phyloP scores from a whole-genome alignment of 2,888 invertebrate species.

The Polymixis lichenea region DNA sequence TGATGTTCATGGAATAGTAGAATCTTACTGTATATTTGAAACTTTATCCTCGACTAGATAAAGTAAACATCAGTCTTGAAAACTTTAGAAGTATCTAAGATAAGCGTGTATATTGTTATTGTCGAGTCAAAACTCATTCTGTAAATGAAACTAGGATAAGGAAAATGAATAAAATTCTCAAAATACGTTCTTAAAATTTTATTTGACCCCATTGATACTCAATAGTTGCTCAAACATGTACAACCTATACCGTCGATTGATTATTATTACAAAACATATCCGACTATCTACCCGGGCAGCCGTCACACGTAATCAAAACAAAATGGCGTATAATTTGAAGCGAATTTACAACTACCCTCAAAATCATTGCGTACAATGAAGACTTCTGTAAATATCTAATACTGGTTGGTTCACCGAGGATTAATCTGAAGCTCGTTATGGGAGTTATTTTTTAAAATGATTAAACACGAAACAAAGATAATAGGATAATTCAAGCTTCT shows the following conservation, averaged over 20 bases:
- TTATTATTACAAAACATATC: constrained; percentile 76
- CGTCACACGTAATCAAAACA: constrained; percentile 65
- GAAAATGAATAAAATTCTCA: constrained; percentile 55
- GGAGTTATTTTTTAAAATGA: not conserved
- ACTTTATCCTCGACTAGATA: not conserved
- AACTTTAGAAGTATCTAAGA: not conserved
- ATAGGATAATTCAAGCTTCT: not conserved
- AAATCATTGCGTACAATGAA: constrained; percentile 59
- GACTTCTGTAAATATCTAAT: constrained; percentile 48
- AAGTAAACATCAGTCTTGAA: not conserved
- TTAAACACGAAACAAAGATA: not conserved
- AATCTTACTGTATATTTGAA: not conserved
- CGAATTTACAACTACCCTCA: constrained; percentile 75
- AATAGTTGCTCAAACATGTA: constrained; percentile 86
- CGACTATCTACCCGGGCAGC: constrained; percentile 78
- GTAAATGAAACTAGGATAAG: constrained; percentile 43
- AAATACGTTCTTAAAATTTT: constrained; percentile 87
- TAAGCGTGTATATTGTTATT: constrained; percentile 3
- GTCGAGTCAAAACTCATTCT: constrained; percentile 34
- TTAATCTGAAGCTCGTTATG: constrained; percentile 25
- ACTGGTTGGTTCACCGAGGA: constrained; percentile 58
- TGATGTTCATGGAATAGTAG: not conserved
- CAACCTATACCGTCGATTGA: constrained; percentile 83
- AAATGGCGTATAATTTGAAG: constrained; percentile 68
- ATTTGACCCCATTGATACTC: constrained; percentile 89